phyloP scores from a whole-genome alignment of 2,888 invertebrate genomes.

The Torymus auratus region DNA sequence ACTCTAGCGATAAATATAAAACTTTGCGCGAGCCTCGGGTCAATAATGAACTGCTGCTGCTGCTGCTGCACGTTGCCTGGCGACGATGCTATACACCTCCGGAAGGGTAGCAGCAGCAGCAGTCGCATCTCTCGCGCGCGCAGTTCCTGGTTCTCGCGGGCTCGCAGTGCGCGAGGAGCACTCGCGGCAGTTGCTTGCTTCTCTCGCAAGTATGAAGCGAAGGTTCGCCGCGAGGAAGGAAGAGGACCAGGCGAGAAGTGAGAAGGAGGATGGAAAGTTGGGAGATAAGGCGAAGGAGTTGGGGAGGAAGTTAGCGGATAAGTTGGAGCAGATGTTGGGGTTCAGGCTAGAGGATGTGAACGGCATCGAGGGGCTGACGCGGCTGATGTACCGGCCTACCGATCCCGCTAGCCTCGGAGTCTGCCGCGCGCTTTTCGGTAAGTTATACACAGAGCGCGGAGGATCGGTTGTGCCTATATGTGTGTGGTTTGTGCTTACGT shows the following conservation, averaged over 20 bases:
- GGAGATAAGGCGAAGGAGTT: too few relatives aligned
- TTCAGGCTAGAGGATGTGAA: slow-evolving; percentile 66
- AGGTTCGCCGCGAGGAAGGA: background rate
- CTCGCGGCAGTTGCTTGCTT: background rate
- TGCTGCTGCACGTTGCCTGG: slow-evolving; percentile 66
- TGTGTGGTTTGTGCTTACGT: too few relatives aligned
- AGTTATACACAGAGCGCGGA: slow-evolving; percentile 67
- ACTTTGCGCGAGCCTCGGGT: slow-evolving; percentile 72
- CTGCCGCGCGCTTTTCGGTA: slow-evolving; percentile 89
- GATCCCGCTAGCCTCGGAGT: slow-evolving; percentile 89
- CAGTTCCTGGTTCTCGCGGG: slow-evolving; percentile 11
- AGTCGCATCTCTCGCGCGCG: background rate
- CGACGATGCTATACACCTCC: slow-evolving; percentile 62
- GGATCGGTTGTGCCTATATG: too few relatives aligned
- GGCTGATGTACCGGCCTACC: slow-evolving; percentile 81
- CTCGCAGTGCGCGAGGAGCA: background rate
- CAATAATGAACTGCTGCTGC: slow-evolving; percentile 69
- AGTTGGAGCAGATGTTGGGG: slow-evolving; percentile 64
- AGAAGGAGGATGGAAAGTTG: too few relatives aligned
- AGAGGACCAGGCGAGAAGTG: too few relatives aligned
- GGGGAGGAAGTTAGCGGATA: too few relatives aligned
- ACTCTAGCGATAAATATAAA: slow-evolving; percentile 67
- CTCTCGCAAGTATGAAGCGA: slow-evolving; percentile 7
- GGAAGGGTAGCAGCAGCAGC: slow-evolving; percentile 26
- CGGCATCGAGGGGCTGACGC: slow-evolving; percentile 77